Evolutionary conservation across 2,113 vertebrate species (phyloP), one percentile per base, ranked within the genome.

Genomic region (Paradoxurus hermaphroditus): DNA sequence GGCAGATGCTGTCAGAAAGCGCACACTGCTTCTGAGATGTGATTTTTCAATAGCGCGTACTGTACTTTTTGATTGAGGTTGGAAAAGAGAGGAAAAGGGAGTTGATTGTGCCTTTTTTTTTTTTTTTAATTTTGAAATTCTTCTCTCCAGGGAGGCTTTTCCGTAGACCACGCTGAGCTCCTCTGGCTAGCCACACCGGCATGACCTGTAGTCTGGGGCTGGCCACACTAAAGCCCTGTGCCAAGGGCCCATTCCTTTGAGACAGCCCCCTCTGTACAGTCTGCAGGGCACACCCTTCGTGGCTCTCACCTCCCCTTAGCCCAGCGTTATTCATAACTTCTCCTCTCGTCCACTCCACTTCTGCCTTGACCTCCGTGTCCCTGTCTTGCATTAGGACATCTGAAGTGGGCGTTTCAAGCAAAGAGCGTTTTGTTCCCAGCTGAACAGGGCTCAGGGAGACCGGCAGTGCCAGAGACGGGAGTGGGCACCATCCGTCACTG

Each of bases 1-100:
- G 87, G 73, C 87, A 98, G 94, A 96, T 90, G 65, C 81, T 82
- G 75, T 91, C 96, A 89, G 81, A 88, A 88, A 77, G 53, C n/a
- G 62, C 31, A 81, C 1, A 1, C 86, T 75, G 41, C 56, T 95
- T 82, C 85, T 70, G 87, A 95, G 94, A 92, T 83, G 82, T 51
- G 81, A 89, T 90, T 94, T 97, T 96, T 90, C 56, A 97, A 36
- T 77, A 62, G 63, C 9, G 9, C 27, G 1, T 34, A 87, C n/a
- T 68, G n/a, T 94, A 79, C 65, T 94, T 96, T 91, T 95, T 90
- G 79, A 94, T 81, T 63, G 34, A n/a, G 31, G 15, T 15, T 70
- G 70, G 53, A 34, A 21, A 49, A 68, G 63, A 65, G 19, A 75
- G 62, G 34, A 78, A 56, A 85, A 53, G 31, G 56, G 51, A 78